phyloP scores from a whole-genome alignment of 2,888 invertebrate genomes.

The Tetramorium bicarinatum region DNA sequence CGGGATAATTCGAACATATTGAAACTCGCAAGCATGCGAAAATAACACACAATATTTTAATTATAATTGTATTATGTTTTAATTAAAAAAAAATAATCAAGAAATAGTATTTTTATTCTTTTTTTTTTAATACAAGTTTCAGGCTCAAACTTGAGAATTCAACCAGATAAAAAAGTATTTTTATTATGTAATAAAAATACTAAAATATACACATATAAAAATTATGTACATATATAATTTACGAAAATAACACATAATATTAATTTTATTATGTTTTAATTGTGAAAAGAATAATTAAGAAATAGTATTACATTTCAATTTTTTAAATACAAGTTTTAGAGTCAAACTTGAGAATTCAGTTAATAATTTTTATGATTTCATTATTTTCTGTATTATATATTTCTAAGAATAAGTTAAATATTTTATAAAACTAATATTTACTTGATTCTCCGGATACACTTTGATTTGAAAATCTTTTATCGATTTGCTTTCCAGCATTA shows the following conservation, averaged over 20 bases:
- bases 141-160: background rate
- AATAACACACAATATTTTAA: background rate
- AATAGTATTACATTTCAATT: background rate
- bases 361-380: background rate
- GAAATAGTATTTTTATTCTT: background rate
- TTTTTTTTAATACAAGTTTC: background rate
- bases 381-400: constrained; percentile 6
- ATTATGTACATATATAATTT: too few relatives aligned
- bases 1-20: constrained; percentile 1
- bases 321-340: background rate
- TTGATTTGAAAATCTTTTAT: background rate
- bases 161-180: background rate
- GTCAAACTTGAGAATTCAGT: background rate
- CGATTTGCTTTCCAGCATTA: background rate
- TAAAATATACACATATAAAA: too few relatives aligned
- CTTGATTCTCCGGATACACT: background rate
- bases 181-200: too few relatives aligned
- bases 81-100: background rate
- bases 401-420: background rate
- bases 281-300: background rate
- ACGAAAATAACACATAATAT: too few relatives aligned
- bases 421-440: background rate
- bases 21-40: background rate
- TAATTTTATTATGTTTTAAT: too few relatives aligned
- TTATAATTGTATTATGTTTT: background rate